Percentiles rank a stretch among this genome's conserved stretches.
These are phyloP conservation scores for Psylliodes chrysocephalus DNA, from an alignment of 2,888 invertebrate species.

Conservation along the genomic window DNA sequence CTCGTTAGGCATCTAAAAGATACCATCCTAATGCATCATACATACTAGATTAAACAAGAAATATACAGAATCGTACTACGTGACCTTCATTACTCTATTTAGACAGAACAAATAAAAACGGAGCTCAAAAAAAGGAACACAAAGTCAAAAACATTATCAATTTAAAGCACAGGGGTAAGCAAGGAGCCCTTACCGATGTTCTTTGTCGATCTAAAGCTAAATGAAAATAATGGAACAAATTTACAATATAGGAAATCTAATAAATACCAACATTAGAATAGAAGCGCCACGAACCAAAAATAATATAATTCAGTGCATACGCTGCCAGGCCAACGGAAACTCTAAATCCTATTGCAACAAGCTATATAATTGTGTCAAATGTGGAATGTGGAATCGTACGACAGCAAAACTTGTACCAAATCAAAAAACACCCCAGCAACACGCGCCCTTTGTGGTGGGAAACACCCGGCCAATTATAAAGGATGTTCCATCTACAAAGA, in stretches of 20 bases:
- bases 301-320: slow-evolving; percentile 8
- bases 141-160: slow-evolving; percentile 10
- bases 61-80: slow-evolving; percentile 7
- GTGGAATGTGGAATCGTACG: slow-evolving; percentile 6
- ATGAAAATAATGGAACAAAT: slow-evolving; percentile 3
- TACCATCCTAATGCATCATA: slow-evolving; percentile 11
- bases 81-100: slow-evolving; percentile 1
- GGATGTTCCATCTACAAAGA: neutral
- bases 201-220: slow-evolving; percentile 11
- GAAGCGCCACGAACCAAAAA: slow-evolving; percentile 7
- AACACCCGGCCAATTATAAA: slow-evolving; percentile 19
- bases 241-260: neutral
- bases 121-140: neutral
- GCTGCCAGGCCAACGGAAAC: slow-evolving; percentile 12
- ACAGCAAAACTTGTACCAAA: slow-evolving; percentile 9
- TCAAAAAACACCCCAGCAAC: neutral
- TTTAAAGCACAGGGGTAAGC: slow-evolving; percentile 11
- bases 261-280: neutral
- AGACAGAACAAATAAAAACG: neutral
- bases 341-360: slow-evolving; percentile 18
- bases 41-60: slow-evolving; percentile 16
- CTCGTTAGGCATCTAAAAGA: neutral
- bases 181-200: slow-evolving; percentile 14
- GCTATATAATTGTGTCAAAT: slow-evolving; percentile 14
- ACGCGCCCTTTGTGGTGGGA: slow-evolving; percentile 13